Conservation (phyloP, 2,113 vertebrate species). For the Ariopsis seemanni region DNA sequence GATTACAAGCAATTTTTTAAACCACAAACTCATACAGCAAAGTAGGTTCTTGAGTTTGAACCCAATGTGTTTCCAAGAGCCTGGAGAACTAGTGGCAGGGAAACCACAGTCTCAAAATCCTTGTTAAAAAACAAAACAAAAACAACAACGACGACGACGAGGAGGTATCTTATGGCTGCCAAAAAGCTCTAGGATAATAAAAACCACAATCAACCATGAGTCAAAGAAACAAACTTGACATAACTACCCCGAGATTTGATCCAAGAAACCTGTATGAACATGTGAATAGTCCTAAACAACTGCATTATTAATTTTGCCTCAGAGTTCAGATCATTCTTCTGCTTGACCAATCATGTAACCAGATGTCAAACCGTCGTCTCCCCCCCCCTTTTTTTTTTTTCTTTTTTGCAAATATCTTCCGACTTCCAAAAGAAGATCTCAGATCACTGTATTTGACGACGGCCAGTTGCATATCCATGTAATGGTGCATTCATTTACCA, state of each 20-base stretch:
- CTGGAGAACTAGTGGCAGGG: neutral
- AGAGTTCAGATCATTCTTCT: neutral
- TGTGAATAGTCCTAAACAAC: constrained; percentile 4
- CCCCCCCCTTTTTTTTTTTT: neutral
- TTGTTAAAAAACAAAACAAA: neutral
- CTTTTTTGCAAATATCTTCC: neutral
- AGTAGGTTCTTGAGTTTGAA: neutral
- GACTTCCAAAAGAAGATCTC: too few species aligned
- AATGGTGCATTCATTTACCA: constrained; percentile 2
- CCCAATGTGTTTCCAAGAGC: neutral
- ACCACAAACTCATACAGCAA: constrained; percentile 21
- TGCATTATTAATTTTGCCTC: neutral
- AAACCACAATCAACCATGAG: constrained; percentile 17
- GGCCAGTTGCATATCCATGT: neutral
- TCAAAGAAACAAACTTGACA: constrained; percentile 27
- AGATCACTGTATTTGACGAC: neutral
- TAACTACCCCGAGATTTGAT: constrained; percentile 23
- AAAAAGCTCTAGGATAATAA: constrained; percentile 2
- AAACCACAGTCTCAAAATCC: constrained; percentile 15
- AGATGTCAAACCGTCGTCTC: neutral
- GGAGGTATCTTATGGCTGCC: constrained; percentile 30
- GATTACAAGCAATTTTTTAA: constrained; percentile 15
- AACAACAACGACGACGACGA: neutral
- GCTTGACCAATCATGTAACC: neutral
- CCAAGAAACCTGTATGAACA: constrained; percentile 13